Percentiles rank a stretch among this genome's conserved stretches.
Conservation (phyloP, 2,888 invertebrate genomes). For the Andrena fulva region DNA sequence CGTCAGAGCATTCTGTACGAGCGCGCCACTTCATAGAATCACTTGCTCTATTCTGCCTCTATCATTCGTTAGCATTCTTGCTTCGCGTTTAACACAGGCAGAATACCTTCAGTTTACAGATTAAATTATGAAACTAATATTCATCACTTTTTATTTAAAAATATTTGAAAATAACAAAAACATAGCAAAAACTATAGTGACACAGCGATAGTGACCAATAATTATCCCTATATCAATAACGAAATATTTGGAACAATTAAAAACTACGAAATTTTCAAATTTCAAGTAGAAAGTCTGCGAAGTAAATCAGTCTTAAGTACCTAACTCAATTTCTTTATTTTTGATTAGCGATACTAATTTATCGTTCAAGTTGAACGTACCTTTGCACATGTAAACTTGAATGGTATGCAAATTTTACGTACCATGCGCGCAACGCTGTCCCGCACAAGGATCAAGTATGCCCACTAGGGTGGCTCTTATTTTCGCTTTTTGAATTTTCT, state of each 20-base stretch:
- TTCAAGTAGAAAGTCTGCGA: not conserved
- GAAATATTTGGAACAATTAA: not conserved
- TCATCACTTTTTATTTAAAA: not conserved
- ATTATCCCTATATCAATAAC: not conserved
- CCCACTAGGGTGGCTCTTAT: not conserved
- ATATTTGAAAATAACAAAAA: not conserved
- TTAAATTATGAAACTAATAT: not conserved
- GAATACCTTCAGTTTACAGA: not conserved
- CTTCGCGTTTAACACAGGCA: not conserved
- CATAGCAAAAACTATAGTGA: not conserved
- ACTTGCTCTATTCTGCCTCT: not conserved
- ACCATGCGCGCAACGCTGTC: not conserved
- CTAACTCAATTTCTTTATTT: no score
- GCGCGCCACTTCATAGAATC: slow-evolving; percentile 20
- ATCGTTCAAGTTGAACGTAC: not conserved
- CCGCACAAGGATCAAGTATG: not conserved
- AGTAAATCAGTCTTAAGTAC: no score
- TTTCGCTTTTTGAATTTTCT: no score
- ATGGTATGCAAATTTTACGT: not conserved
- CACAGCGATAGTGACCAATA: not conserved
- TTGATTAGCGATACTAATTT: no score
- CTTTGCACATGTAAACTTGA: not conserved
- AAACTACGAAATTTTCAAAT: not conserved
- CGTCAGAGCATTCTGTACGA: not conserved
- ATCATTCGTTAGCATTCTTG: not conserved